phyloP scores from a whole-genome alignment of 2,888 invertebrate species.

The Magallana nippona region DNA sequence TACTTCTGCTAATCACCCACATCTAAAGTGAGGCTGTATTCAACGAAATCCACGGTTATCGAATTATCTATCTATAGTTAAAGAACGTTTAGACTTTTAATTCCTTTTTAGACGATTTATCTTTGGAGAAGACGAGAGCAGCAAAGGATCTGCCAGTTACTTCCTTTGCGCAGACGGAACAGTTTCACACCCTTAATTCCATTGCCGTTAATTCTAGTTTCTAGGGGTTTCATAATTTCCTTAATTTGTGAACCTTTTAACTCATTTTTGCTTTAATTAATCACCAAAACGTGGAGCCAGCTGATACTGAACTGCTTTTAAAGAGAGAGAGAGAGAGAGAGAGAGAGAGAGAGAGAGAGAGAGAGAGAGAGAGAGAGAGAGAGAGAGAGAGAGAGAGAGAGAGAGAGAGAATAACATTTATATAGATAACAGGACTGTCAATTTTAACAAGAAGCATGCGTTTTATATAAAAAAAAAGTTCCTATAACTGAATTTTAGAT shows the following conservation, averaged over 20 bases:
- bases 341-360: not conserved
- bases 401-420: too few relatives aligned
- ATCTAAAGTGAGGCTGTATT: conserved; percentile 48
- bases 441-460: too few relatives aligned
- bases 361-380: too few relatives aligned
- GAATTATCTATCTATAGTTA: conserved; percentile 52
- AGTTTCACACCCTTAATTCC: conserved; percentile 31
- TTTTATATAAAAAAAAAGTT: too few relatives aligned
- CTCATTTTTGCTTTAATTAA: conserved; percentile 35
- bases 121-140: conserved; percentile 24
- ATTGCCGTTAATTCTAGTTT: conserved; percentile 36
- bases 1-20: conserved; percentile 51
- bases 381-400: too few relatives aligned
- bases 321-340: not conserved
- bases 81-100: conserved; percentile 53
- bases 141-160: conserved; percentile 4
- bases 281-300: not conserved
- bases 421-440: too few relatives aligned
- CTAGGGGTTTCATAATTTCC: conserved; percentile 44
- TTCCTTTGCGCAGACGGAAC: conserved; percentile 42
- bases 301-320: not conserved
- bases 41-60: conserved; percentile 52
- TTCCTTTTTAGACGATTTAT: conserved; percentile 52
- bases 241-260: conserved; percentile 49
- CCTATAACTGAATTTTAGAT: too few relatives aligned